A percentile compares a stretch with the other conserved stretches of the same genome.
Conservation (phyloP, 2,113 vertebrate species). For the Limnothrissa miodon region DNA sequence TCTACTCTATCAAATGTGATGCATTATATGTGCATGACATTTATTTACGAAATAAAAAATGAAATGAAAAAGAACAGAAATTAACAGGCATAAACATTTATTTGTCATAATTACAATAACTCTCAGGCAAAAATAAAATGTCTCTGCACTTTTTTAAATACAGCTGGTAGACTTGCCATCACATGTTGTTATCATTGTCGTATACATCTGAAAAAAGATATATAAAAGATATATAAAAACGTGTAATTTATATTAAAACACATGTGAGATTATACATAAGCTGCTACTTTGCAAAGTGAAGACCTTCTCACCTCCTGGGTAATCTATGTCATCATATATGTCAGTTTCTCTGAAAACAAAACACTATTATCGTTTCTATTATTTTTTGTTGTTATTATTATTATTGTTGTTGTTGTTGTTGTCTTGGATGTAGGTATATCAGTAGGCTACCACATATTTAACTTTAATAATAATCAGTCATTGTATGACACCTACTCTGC, state of each 20-base stretch:
- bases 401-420: not conserved
- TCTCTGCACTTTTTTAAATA: not conserved
- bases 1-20: too few relatives aligned
- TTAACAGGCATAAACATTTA: slow-evolving; percentile 41
- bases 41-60: not conserved
- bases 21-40: too few relatives aligned
- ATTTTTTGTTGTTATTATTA: not conserved
- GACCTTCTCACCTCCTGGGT: slow-evolving; percentile 57
- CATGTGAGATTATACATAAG: not conserved
- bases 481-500: slow-evolving; percentile 58
- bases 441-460: not conserved
- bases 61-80: slow-evolving; percentile 11
- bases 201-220: slow-evolving; percentile 64
- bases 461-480: not conserved
- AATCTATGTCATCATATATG: slow-evolving; percentile 79
- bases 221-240: not conserved
- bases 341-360: slow-evolving; percentile 72
- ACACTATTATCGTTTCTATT: not conserved
- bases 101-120: slow-evolving; percentile 10
- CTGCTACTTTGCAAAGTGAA: not conserved
- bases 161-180: not conserved
- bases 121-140: not conserved
- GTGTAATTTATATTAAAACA: not conserved
- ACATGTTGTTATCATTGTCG: slow-evolving; percentile 61
- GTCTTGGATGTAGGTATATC: not conserved